Conservation (phyloP, 2,113 vertebrate species). For the Leptobrachium leishanense region DNA sequence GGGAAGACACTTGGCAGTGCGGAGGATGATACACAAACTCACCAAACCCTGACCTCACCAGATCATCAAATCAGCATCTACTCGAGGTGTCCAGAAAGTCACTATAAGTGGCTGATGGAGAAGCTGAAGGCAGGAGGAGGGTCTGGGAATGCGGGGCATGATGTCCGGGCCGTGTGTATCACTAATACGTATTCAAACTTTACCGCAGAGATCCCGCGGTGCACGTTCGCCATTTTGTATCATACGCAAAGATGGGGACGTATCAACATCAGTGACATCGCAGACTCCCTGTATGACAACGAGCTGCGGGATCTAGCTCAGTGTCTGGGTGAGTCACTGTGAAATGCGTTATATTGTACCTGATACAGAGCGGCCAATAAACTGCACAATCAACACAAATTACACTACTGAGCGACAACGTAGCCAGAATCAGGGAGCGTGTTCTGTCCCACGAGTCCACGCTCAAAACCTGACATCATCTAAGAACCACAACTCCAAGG, state of each 20-base stretch:
- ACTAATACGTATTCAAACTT: background rate
- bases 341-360: background rate
- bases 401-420: too few species aligned
- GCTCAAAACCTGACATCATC: too few species aligned
- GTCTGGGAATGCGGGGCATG: background rate
- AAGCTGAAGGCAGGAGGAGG: background rate
- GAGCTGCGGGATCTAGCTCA: background rate
- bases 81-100: background rate
- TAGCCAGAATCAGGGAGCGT: too few species aligned
- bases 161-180: background rate
- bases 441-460: too few species aligned
- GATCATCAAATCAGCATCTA: background rate
- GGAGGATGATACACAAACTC: too few species aligned
- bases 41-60: background rate
- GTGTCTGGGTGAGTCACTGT: background rate
- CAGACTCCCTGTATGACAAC: background rate
- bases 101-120: constrained; percentile 1
- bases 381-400: too few species aligned
- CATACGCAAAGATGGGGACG: background rate
- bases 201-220: background rate
- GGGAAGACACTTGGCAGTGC: too few species aligned
- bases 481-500: too few species aligned
- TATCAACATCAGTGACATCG: background rate
- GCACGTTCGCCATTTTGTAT: background rate
- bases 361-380: too few species aligned